These are phyloP conservation scores for Mylabris sibirica DNA, from an alignment of 2,888 invertebrate species.

Conservation along the genomic window DNA sequence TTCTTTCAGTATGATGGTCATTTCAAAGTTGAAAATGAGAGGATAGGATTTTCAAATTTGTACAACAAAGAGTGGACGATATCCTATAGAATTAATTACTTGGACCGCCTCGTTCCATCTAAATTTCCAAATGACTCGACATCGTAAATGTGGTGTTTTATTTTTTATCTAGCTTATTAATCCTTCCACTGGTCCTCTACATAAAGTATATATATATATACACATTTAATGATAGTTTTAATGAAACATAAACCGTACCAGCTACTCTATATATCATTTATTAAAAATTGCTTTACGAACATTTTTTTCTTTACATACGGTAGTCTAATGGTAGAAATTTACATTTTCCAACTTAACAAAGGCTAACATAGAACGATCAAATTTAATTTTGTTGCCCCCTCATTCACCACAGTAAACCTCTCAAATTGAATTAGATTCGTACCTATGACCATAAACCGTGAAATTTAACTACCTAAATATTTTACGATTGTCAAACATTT, in stretches of 20 bases:
- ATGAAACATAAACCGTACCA: neutral
- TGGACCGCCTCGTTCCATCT: no score
- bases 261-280: neutral
- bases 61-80: neutral
- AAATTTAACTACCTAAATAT: neutral
- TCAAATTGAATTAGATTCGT: neutral
- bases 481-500: neutral
- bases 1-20: no score
- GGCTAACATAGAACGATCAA: neutral
- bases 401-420: neutral
- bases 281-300: neutral
- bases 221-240: neutral
- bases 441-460: neutral
- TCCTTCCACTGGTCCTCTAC: neutral
- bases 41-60: neutral
- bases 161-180: neutral
- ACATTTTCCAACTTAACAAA: conserved; percentile 27
- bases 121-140: no score
- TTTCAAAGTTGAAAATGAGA: no score
- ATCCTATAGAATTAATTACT: neutral
- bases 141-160: no score
- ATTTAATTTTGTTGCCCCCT: neutral
- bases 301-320: neutral
- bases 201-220: neutral
- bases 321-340: conserved; percentile 17